These are phyloP conservation scores for Drosophila affinis DNA, from an alignment of 2,888 invertebrate species.

Conservation along the genomic window DNA sequence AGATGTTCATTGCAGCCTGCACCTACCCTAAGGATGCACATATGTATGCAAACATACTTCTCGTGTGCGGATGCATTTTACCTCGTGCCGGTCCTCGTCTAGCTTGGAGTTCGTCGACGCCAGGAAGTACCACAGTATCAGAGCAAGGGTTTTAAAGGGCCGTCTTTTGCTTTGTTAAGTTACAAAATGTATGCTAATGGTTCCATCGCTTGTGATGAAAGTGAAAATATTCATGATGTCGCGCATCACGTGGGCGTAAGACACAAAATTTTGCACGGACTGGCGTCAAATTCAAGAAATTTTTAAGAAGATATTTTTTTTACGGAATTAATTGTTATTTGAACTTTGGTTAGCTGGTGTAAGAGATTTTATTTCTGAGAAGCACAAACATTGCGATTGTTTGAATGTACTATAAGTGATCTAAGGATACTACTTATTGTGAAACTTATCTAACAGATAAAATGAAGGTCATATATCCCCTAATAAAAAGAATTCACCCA, in stretches of 20 bases:
- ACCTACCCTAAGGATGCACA: slow-evolving; percentile 2
- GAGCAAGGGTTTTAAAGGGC: neutral
- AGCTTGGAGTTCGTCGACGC: slow-evolving; percentile 24
- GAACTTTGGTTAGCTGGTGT: no score
- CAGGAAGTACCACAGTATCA: slow-evolving; percentile 37
- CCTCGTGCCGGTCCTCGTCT: neutral
- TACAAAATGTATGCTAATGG: slow-evolving; percentile 64
- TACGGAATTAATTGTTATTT: no score
- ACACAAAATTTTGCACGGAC: no score
- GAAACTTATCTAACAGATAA: neutral
- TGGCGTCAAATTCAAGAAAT: no score
- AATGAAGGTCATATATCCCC: no score
- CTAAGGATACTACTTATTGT: no score
- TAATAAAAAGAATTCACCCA: no score
- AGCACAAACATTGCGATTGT: no score
- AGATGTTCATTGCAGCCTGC: slow-evolving; percentile 11
- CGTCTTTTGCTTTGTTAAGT: slow-evolving; percentile 42
- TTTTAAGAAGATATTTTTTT: no score
- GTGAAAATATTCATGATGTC: slow-evolving; percentile 31
- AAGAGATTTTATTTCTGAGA: no score
- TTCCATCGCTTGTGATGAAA: slow-evolving; percentile 53
- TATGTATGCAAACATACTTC: slow-evolving; percentile 28
- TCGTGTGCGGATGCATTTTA: slow-evolving; percentile 37
- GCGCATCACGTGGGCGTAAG: neutral
- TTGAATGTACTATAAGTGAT: no score